Evolutionary conservation across 2,113 vertebrate species (phyloP).

Genomic region (Grammomys surdaster): DNA sequence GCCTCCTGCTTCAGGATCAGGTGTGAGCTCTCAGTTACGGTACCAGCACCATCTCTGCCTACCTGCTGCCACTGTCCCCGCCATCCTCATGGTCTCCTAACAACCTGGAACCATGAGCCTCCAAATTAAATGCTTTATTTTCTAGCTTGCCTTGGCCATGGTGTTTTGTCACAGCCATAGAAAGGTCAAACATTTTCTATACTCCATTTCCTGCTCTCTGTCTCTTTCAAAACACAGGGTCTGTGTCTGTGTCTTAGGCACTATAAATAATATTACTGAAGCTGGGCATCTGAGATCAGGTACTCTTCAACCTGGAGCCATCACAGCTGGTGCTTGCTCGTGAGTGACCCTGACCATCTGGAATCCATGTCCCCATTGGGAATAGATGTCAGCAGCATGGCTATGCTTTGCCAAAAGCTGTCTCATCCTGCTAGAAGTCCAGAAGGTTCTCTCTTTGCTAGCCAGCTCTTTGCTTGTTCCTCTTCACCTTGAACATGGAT

Average conservation of each 20-base stretch:
- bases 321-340: neutral
- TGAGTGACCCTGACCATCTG: neutral
- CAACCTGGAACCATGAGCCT: neutral
- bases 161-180: neutral
- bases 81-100: no score
- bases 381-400: neutral
- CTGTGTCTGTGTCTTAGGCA: neutral
- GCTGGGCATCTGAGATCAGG: neutral
- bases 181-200: neutral
- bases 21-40: neutral
- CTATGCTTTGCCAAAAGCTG: neutral
- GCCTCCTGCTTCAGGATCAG: neutral
- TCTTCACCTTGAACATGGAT: neutral
- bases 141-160: neutral
- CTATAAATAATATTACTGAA: neutral
- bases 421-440: neutral
- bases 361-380: neutral
- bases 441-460: no score
- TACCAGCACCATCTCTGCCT: neutral
- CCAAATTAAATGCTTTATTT: neutral
- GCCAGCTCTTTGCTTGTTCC: neutral
- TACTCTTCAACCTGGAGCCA: fast-evolving
- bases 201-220: fast-evolving
- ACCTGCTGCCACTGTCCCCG: no score
- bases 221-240: neutral